Conservation (phyloP, 2,797 vertebrate genomes). For the Tapirus indicus region DNA sequence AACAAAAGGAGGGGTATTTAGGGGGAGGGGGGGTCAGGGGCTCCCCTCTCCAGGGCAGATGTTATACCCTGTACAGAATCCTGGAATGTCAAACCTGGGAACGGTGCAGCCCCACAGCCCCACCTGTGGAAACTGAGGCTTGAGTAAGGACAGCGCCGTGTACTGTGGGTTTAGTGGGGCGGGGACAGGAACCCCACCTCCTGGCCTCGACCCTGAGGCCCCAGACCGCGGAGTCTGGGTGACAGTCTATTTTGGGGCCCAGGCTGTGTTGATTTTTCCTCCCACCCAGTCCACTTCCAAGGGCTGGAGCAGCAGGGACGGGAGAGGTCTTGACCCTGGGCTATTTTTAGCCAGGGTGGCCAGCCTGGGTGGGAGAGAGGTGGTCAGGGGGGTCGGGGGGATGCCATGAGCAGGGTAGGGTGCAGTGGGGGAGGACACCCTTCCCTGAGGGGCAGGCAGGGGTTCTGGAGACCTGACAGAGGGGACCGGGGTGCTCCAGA, state of each 20-base stretch:
- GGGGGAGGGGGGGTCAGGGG: not conserved
- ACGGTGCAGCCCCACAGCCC: not conserved
- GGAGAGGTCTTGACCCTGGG: constrained; percentile 35
- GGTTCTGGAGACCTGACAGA: not conserved
- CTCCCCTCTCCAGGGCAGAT: not conserved
- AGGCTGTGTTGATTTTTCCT: constrained; percentile 62
- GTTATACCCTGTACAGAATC: not conserved
- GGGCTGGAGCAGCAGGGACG: not conserved
- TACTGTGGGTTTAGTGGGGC: not conserved
- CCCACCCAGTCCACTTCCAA: constrained; percentile 52
- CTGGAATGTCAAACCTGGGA: not conserved
- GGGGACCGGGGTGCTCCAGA: not conserved
- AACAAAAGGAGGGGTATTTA: not conserved
- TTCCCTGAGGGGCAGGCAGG: not conserved
- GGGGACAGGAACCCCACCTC: not conserved
- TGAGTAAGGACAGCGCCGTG: not conserved
- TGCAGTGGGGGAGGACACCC: not conserved
- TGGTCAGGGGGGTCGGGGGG: not conserved
- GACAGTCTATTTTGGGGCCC: constrained; percentile 63
- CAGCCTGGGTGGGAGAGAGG: not conserved
- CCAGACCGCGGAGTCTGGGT: constrained; percentile 13
- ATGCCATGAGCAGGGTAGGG: not conserved
- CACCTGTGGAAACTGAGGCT: not conserved
- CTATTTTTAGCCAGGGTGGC: constrained; percentile 70
- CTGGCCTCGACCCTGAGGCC: not conserved